Evolutionary conservation across 2,888 invertebrate genomes (phyloP).

Genomic region (Nysson spinosus): DNA sequence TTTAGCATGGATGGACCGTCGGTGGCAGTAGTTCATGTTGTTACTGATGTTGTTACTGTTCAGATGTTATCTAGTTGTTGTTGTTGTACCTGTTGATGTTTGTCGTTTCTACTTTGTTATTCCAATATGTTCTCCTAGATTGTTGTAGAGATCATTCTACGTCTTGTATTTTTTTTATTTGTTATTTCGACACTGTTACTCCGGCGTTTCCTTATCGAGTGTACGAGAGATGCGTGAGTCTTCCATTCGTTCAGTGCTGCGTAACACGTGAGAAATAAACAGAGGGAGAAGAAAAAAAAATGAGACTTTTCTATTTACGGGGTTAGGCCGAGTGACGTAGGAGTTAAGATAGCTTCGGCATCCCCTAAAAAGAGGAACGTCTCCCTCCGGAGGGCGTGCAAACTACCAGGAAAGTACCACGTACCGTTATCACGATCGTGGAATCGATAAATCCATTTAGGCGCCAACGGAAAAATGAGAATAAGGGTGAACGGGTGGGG

Average conservation of each 20-base stretch:
- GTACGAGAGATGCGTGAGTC: conserved; percentile 43
- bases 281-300: background rate
- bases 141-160: too few relatives aligned
- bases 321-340: too few relatives aligned
- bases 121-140: conserved; percentile 22
- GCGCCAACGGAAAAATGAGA: conserved; percentile 5
- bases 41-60: conserved; percentile 48
- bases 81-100: conserved; percentile 51
- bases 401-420: background rate
- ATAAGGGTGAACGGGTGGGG: background rate
- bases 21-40: conserved; percentile 43
- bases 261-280: background rate
- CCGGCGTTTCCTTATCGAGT: conserved; percentile 39
- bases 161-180: too few relatives aligned
- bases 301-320: background rate
- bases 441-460: conserved; percentile 14
- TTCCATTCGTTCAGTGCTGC: conserved; percentile 35
- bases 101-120: conserved; percentile 26
- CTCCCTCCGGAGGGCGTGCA: too few relatives aligned
- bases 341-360: too few relatives aligned
- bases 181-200: conserved; percentile 21
- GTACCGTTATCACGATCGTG: conserved; percentile 26
- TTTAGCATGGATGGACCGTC: conserved; percentile 18
- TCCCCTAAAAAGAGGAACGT: too few relatives aligned
- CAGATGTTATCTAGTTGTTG: too few relatives aligned